Percentiles rank a stretch among this genome's conserved stretches.
Evolutionary conservation across 1,140 invertebrate genomes (phyloP).

Genomic region (Drosophila pseudoananassae): DNA sequence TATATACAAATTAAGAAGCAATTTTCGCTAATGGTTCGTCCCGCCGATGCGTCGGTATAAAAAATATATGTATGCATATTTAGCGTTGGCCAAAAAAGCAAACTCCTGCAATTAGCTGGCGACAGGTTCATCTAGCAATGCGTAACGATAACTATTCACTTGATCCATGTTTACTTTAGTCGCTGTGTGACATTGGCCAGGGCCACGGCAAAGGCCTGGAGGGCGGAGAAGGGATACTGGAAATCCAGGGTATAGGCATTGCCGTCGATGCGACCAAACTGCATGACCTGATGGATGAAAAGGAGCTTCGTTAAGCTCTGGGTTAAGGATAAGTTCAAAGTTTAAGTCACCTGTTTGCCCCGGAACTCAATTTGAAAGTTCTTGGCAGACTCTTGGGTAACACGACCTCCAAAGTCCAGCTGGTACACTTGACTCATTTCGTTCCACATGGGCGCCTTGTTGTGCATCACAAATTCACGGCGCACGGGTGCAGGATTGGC

Average conservation of each 20-base stretch:
- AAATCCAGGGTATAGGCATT: constrained; percentile 99
- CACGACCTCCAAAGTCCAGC: constrained; percentile 99
- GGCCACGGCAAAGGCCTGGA: constrained; percentile 99
- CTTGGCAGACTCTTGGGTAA: constrained; percentile 99
- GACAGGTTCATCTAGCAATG: constrained; percentile 14
- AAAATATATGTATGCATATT: constrained; percentile 45
- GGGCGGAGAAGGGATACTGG: constrained; percentile 98
- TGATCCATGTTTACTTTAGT: constrained; percentile 90
- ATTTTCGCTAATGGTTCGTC: constrained; percentile 19
- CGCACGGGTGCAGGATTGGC: constrained; percentile 85
- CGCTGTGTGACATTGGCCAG: constrained; percentile 99
- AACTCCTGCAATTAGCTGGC: constrained; percentile 41
- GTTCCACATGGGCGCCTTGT: constrained; percentile 99
- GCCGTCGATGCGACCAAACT: constrained; percentile 99
- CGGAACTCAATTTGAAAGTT: constrained; percentile 99
- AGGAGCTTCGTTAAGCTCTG: not conserved
- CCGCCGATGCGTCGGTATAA: constrained; percentile 35
- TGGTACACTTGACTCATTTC: constrained; percentile 99
- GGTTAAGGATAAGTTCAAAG: not conserved
- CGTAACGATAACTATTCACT: constrained; percentile 18
- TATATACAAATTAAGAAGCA: constrained; percentile 72
- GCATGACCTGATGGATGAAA: constrained; percentile 93
- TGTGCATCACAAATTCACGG: constrained; percentile 97
- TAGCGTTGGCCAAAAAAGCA: constrained; percentile 58
- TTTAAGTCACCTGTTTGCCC: constrained; percentile 95